phyloP scores from a whole-genome alignment of 2,113 vertebrate genomes.

The Passerina amoena region DNA sequence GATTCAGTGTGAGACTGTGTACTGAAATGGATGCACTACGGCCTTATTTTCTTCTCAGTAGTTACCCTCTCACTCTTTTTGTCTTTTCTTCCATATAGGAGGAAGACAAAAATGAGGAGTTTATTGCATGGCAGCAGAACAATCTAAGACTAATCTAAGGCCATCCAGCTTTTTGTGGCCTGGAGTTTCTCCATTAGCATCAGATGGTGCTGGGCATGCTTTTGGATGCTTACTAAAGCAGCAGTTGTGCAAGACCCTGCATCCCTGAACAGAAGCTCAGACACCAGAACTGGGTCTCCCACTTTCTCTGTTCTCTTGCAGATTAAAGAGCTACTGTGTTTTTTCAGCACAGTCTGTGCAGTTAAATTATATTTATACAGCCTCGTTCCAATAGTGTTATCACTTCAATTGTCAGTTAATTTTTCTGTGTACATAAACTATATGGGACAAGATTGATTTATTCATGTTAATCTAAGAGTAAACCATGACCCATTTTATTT shows the following conservation, averaged over 20 bases:
- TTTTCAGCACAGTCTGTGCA: background rate
- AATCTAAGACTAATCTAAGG: background rate
- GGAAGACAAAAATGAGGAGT: background rate
- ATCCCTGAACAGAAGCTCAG: background rate
- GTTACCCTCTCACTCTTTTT: background rate
- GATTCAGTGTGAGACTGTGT: background rate
- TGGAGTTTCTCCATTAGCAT: background rate
- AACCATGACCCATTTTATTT: slow-evolving; percentile 62
- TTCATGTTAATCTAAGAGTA: slow-evolving; percentile 33
- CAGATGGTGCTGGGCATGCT: background rate
- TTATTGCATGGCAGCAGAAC: background rate
- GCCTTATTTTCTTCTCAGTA: background rate
- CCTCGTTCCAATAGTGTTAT: slow-evolving; percentile 15
- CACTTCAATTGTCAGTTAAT: slow-evolving; percentile 61
- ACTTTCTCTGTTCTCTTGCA: slow-evolving; percentile 44
- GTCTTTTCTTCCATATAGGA: background rate
- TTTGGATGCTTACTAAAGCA: background rate
- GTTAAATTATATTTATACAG: background rate
- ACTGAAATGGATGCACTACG: background rate
- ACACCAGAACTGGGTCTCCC: background rate
- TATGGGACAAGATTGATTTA: slow-evolving; percentile 40
- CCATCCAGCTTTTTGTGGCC: background rate
- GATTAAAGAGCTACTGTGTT: background rate
- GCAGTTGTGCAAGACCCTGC: background rate
- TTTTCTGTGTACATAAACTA: slow-evolving; percentile 36